Base-by-base conservation (phyloP, 2,797 vertebrate genomes). In the Dendrocincla fuliginosa region DNA sequence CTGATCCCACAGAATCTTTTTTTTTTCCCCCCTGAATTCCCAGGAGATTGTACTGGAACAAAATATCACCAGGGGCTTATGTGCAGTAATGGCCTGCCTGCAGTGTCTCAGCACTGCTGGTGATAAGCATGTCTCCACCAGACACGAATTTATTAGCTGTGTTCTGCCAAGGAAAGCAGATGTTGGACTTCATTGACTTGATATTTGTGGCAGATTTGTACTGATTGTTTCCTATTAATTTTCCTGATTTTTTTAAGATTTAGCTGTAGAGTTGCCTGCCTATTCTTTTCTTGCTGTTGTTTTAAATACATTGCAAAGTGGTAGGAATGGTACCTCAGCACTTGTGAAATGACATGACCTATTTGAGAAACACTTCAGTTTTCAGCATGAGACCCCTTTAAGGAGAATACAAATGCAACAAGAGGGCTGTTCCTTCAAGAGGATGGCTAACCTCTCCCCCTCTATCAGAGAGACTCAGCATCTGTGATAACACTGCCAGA, bases 151-250 rank as follows among this genome's bases (percentile, higher is more conserved):
- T 57, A 42, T 78, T 59, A 74, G 33, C 87, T 65, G 37, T 71
- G 71, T 57, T 86, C 84, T 89, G 93, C 95, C 93, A 97, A 92
- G 84, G 90, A 95, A 79, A 93, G 94, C 96, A 96, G 96, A 91
- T 96, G 92, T 74, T 96, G 89, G 82, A 68, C 90, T 97, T 95
- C 75, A 89, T 32, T 91, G 94, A 89, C 77, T 96, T 93, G 65
- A 85, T 93, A 41, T 64, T 95, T 90, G 73, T 80, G 74, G 87
- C 74, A 78, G 83, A 82, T 90, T 75, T 89, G 74, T 35, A 8
- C 74, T 86, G 95, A 96, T 93, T 89, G 87, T 86, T 97, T 96
- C 94, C 84, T 96, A 78, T 97, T 94, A 60, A 91, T 93, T 94
- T 95, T 86, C 91, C 87, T 89, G 94, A 56, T 47, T 32, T 80